phyloP scores from a whole-genome alignment of 1,140 invertebrate species.

The Nephila pilipes region DNA sequence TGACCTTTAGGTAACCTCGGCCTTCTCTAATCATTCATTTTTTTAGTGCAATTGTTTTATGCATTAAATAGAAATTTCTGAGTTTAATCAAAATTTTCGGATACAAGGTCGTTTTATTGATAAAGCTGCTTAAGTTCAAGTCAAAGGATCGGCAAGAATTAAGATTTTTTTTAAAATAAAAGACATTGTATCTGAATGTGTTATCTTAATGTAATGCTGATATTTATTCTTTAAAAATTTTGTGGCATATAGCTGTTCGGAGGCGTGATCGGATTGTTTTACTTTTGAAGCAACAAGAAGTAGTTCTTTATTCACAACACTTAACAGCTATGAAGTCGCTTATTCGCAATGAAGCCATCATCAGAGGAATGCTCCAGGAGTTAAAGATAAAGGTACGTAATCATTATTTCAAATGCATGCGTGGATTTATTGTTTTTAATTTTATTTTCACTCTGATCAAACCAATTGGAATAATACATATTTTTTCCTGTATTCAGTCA shows the following conservation, averaged over 20 bases:
- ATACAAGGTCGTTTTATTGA: not conserved
- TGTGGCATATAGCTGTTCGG: not conserved
- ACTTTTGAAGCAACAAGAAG: not conserved
- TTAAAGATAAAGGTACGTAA: too few relatives aligned
- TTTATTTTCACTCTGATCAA: too few relatives aligned
- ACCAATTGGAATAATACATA: too few relatives aligned
- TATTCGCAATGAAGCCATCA: constrained; percentile 16
- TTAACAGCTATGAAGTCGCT: not conserved
- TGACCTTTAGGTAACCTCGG: too few relatives aligned
- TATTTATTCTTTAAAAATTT: not conserved
- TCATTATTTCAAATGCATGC: too few relatives aligned
- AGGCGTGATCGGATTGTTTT: constrained; percentile 6
- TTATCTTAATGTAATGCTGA: not conserved
- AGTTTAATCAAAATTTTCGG: not conserved
- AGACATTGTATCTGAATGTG: not conserved
- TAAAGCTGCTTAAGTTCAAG: not conserved
- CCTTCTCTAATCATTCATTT: too few relatives aligned
- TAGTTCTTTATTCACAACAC: not conserved
- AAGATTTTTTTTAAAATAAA: too few relatives aligned
- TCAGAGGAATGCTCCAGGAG: not conserved
- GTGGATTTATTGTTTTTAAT: too few relatives aligned
- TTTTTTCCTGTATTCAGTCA: too few relatives aligned
- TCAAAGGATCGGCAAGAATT: too few relatives aligned
- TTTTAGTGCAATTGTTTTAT: not conserved
- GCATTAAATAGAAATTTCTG: too few relatives aligned